These are phyloP conservation scores for Proterorhinus semilunaris DNA, from an alignment of 2,113 vertebrate species.

Conservation along the genomic window DNA sequence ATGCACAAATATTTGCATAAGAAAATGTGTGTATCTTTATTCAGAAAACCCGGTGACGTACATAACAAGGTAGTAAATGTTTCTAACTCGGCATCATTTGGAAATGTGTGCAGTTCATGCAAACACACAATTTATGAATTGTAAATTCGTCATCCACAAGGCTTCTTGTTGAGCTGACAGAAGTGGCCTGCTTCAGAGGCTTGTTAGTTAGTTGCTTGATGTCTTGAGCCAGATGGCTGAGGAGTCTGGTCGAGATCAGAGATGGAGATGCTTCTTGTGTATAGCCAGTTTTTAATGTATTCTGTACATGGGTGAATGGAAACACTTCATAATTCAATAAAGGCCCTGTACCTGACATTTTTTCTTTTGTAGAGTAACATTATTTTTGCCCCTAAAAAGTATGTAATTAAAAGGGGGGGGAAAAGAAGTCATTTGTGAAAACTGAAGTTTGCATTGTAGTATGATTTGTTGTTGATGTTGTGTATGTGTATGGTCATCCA, in stretches of 20 bases:
- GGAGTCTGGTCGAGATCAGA: conserved; percentile 1
- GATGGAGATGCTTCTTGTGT: neutral
- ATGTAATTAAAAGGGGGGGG: too few species aligned
- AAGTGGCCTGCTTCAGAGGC: neutral
- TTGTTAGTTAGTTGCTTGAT: neutral
- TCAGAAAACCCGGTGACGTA: neutral
- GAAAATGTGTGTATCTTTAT: neutral
- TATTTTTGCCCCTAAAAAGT: too few species aligned
- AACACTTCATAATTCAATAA: too few species aligned
- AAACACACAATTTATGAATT: neutral
- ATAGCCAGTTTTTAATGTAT: neutral
- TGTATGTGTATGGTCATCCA: too few species aligned
- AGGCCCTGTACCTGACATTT: too few species aligned
- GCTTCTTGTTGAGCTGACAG: neutral
- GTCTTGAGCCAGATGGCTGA: neutral
- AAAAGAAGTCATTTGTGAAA: too few species aligned
- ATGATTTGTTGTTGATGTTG: too few species aligned
- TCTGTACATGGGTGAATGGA: neutral
- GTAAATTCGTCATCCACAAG: neutral
- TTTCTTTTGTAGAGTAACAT: too few species aligned
- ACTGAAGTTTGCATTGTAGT: too few species aligned
- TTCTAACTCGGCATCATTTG: neutral
- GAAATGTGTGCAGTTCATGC: neutral
- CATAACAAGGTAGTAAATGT: neutral
- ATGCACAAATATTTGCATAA: neutral